Base-by-base conservation (phyloP, 2,888 invertebrate species). In the Crocallis elinguaria region DNA sequence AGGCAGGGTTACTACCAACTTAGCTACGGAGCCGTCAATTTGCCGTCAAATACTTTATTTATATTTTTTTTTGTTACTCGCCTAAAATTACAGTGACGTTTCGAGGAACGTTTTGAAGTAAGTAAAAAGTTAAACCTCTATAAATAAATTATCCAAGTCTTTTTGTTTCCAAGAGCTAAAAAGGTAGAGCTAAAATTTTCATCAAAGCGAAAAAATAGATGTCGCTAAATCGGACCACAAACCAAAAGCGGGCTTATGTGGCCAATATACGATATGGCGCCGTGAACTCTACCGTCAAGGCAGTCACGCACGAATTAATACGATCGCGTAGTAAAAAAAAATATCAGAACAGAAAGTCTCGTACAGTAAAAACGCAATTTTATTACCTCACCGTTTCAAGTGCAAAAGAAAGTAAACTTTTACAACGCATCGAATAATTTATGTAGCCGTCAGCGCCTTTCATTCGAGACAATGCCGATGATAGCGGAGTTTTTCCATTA, bases 401-500 rank as follows among this genome's bases (percentile, higher is more conserved):
- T 56, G 61, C 41, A 56, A 56, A 62, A 56, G 53, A 56, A 60
- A 56, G 46, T 53, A 51, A 58, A 49, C 41, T 46, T 56, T 54
- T 49, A 51, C 44, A 54, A 46, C 42, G 32, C 53, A 32, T 41
- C 51, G 46, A 55, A 57, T 60, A 62, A 60, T 66, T 63, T 54
- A 55, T 45, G 58, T 57, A 50, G 51, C 57, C 48, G 50, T 57
- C 48, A 63, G 50, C 61, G 57, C 58, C 30, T 49, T 36, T 53
- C 56, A 49, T 59, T 44, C 52, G 51, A 58, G 61, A 64, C 58
- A 60, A 50, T 54, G 36, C 50, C 43, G 49, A 60, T 64, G 66
- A 57, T 60, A 68, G 66, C 65, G 64, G 32, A 52, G 62, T 65
- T 67, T 63, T 66, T 63, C 62, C 62, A 68, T 71, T 66, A 69